Percentiles rank a stretch among this genome's conserved stretches.
phyloP scores from a whole-genome alignment of 2,113 vertebrate genomes.

The Alethe castanea region DNA sequence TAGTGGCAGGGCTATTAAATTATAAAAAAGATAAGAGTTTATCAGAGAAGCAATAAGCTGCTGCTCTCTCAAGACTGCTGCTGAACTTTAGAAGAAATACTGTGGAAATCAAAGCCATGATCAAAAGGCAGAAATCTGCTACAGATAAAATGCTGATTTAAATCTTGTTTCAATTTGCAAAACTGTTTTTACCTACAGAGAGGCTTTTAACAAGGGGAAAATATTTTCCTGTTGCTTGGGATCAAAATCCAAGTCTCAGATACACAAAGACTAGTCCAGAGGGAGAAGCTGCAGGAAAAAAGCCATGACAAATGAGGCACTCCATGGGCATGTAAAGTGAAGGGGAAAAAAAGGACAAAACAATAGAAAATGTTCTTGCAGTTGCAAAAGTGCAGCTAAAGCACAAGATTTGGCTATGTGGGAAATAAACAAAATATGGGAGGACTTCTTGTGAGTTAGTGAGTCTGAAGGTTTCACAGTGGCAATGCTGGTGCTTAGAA shows the following conservation, averaged over 20 bases:
- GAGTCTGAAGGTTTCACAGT: neutral
- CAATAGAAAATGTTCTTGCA: neutral
- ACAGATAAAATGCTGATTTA: neutral
- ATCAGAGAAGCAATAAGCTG: neutral
- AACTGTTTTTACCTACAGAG: neutral
- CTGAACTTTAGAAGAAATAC: neutral
- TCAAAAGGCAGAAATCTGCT: neutral
- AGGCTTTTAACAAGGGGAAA: neutral
- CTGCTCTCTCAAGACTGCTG: neutral
- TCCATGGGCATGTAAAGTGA: neutral
- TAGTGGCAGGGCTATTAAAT: neutral
- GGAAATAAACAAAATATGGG: neutral
- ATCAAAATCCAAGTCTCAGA: conserved; percentile 1
- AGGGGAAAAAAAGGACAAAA: neutral
- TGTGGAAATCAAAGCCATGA: neutral
- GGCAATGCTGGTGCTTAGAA: neutral
- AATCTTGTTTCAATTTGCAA: neutral
- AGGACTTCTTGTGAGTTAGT: neutral
- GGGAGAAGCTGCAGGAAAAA: neutral
- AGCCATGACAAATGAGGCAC: neutral
- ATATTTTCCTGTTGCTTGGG: neutral
- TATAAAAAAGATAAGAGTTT: neutral
- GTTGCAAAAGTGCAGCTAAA: neutral
- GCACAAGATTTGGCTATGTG: neutral
- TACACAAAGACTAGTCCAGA: neutral